These are phyloP conservation scores for Acronicta alni DNA, from an alignment of 2,888 invertebrate genomes.

Conservation along the genomic window DNA sequence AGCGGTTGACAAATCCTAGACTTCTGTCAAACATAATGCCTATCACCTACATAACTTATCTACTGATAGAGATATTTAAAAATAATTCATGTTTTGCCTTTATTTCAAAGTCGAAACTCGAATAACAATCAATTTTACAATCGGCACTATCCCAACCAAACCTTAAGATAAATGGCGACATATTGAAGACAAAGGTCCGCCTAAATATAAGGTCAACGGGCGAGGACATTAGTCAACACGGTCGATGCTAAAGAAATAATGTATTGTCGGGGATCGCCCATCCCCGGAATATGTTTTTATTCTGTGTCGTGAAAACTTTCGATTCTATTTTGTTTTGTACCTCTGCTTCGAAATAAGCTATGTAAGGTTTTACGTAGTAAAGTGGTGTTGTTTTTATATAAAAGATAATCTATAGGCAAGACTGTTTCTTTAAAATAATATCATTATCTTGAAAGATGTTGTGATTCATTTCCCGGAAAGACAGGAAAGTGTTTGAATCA, in stretches of 20 bases:
- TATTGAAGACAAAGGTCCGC: constrained; percentile 50
- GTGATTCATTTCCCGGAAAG: constrained; percentile 5
- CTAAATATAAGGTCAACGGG: constrained; percentile 45
- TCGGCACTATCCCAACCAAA: constrained; percentile 5
- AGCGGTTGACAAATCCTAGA: too few relatives aligned
- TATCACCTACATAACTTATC: too few relatives aligned
- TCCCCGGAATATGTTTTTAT: constrained; percentile 38
- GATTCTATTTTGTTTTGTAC: constrained; percentile 30
- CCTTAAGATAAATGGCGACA: constrained; percentile 46
- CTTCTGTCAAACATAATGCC: too few relatives aligned
- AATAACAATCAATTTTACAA: constrained; percentile 16
- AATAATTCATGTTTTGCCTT: background rate
- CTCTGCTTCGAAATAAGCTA: constrained; percentile 36
- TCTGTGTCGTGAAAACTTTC: constrained; percentile 35
- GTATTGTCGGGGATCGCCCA: constrained; percentile 37
- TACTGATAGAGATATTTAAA: background rate
- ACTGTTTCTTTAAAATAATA: constrained; percentile 18
- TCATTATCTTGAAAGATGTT: constrained; percentile 28
- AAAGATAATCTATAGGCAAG: constrained; percentile 27
- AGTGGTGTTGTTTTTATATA: background rate
- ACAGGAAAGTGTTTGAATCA: constrained; percentile 18
- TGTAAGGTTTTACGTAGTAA: constrained; percentile 22
- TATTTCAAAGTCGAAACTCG: background rate
- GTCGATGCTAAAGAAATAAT: constrained; percentile 59
- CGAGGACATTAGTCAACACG: constrained; percentile 57